phyloP scores from a whole-genome alignment of 2,797 vertebrate species.

The Protonibea diacanthus region DNA sequence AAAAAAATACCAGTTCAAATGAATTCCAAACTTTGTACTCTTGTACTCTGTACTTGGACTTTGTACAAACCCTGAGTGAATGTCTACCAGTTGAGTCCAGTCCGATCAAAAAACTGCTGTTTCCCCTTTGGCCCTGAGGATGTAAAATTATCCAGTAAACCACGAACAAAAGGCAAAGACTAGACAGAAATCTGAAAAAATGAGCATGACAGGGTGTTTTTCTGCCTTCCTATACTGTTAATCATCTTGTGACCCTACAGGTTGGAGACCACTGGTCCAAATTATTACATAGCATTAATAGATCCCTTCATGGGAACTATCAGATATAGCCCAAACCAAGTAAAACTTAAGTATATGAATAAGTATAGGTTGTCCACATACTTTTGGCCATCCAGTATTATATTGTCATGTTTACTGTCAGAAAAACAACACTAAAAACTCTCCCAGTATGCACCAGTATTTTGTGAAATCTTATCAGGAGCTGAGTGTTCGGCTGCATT shows the following conservation, averaged over 20 bases:
- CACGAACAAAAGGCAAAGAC: too few species aligned
- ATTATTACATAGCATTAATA: not conserved
- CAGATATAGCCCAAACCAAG: not conserved
- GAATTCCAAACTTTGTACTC: too few species aligned
- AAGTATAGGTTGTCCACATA: not conserved
- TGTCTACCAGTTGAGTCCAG: too few species aligned
- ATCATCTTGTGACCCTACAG: not conserved
- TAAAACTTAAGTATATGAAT: not conserved
- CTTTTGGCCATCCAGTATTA: not conserved
- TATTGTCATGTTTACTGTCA: not conserved
- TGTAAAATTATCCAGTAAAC: too few species aligned
- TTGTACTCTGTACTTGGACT: too few species aligned
- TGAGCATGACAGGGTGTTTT: too few species aligned
- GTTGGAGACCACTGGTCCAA: not conserved
- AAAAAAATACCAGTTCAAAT: too few species aligned
- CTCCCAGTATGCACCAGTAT: not conserved
- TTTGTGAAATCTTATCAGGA: constrained; percentile 56
- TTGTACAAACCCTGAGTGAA: too few species aligned
- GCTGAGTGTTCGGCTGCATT: constrained; percentile 51
- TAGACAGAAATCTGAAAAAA: too few species aligned
- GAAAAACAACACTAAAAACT: not conserved
- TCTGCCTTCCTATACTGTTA: not conserved
- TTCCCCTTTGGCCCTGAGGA: too few species aligned
- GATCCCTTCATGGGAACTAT: not conserved
- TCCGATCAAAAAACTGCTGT: too few species aligned